Conservation (phyloP, 2,797 vertebrate species). For the Acrocephalus scirpaceus region DNA sequence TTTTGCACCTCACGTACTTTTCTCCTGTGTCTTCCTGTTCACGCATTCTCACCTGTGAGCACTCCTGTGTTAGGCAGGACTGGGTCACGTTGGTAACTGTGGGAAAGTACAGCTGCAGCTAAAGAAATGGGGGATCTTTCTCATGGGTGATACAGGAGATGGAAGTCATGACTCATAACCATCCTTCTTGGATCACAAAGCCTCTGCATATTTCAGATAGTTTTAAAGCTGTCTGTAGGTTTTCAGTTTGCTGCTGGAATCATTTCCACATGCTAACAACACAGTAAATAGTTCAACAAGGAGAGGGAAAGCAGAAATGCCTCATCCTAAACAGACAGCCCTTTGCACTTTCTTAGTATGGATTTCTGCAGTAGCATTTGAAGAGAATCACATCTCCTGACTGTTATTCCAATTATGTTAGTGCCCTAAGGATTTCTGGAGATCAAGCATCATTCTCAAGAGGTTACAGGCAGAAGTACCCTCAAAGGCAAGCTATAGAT, state of each 20-base stretch:
- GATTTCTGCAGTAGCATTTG: not conserved
- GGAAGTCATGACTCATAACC: not conserved
- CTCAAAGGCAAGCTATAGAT: not conserved
- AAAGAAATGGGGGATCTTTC: not conserved
- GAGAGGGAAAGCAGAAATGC: not conserved
- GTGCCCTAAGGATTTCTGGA: not conserved
- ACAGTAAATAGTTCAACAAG: not conserved
- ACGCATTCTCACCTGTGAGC: not conserved
- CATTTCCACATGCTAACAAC: slow-evolving; percentile 37
- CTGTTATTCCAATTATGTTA: not conserved
- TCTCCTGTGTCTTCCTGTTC: not conserved
- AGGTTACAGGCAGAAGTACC: not conserved
- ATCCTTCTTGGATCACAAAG: not conserved
- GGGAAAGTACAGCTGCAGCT: not conserved
- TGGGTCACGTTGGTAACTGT: fast-evolving
- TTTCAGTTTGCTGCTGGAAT: slow-evolving; percentile 38
- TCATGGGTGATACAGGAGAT: not conserved
- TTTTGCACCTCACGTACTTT: not conserved
- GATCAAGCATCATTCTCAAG: not conserved
- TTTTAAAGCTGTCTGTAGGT: slow-evolving; percentile 6
- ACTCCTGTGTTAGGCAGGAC: not conserved
- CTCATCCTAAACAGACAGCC: not conserved
- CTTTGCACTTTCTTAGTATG: not conserved
- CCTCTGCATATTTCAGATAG: slow-evolving; percentile 34
- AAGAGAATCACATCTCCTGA: not conserved